Evolutionary conservation across 2,113 vertebrate genomes (phyloP), one percentile per base, ranked within the genome.

Genomic region (Alethe diademata): DNA sequence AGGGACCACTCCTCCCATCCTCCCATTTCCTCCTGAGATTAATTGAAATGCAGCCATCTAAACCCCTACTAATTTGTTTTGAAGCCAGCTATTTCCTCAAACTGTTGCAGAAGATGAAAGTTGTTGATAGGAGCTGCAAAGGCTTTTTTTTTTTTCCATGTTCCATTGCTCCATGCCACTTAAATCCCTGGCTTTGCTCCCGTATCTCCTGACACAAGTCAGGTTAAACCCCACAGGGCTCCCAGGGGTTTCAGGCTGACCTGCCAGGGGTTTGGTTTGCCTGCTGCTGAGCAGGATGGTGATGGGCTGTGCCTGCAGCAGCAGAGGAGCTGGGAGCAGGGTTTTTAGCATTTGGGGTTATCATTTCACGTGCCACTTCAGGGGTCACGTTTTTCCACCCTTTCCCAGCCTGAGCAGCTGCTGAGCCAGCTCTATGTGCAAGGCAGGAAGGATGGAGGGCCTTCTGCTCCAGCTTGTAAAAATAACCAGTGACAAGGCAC

Each of bases 51-150:
- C 80, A 94, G 86, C 75, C 84, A 50, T 83, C 70, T 75, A 86
- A 96, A 75, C 90, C 75, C 70, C 51, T 72, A 24, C 78, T 93
- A 70, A 95, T 94, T 95, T 94, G 66, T 95, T 97, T 93, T 69
- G 85, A 94, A 95, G 80, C 67, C 84, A 86, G 89, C 94, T 92
- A 93, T 94, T 96, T 96, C 93, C 94, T 96, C 94, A 61, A 92
- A 86, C 83, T 57, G 60, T 86, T 85, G 70, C 69, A 88, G 58
- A n/a, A 86, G 93, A 96, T 95, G 88, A 54, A 95, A 90, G 70
- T 18, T 54, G 48, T 73, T 96, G 96, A 97, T 97, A 86, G 79
- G 72, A 91, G n/a, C 48, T 54, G 84, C 48, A 69, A 53, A 19
- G 36, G 36, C 14, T 38, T 40, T 93, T 75, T 74, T 48, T 92